Percentiles rank a stretch among this genome's conserved stretches.
phyloP scores from a whole-genome alignment of 2,113 vertebrate species.

The Prionailurus bengalensis region DNA sequence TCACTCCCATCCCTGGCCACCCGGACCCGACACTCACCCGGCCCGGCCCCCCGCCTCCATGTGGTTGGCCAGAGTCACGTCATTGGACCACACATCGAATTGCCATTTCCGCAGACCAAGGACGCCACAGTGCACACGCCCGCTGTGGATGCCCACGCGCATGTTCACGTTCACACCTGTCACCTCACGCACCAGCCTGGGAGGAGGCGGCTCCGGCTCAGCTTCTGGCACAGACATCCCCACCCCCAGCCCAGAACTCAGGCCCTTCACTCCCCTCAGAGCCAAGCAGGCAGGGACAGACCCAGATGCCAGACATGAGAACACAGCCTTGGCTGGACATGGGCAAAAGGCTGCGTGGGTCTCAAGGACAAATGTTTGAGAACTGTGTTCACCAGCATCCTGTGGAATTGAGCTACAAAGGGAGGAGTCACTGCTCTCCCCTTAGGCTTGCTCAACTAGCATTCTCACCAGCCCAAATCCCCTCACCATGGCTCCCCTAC shows the following conservation, averaged over 20 bases:
- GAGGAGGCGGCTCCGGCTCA: not conserved
- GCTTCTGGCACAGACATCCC: not conserved
- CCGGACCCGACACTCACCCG: conserved; percentile 88
- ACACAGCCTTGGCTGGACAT: not conserved
- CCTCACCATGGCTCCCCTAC: not conserved
- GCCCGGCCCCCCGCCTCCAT: conserved; percentile 98
- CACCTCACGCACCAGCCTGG: conserved; percentile 96
- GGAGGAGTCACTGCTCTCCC: not conserved
- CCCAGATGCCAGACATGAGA: not conserved
- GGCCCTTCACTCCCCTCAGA: not conserved
- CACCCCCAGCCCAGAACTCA: not conserved
- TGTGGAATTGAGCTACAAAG: not conserved
- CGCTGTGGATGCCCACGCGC: conserved; percentile 98
- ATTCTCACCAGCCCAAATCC: not conserved
- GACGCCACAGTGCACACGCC: conserved; percentile 96
- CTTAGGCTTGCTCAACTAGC: not conserved
- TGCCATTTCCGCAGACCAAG: conserved; percentile 98
- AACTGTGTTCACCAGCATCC: not conserved
- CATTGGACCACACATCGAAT: conserved; percentile 98
- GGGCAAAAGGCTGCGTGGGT: not conserved
- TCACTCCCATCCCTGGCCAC: not conserved
- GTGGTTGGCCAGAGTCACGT: conserved; percentile 97
- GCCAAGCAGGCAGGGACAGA: not conserved
- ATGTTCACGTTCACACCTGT: conserved; percentile 99
- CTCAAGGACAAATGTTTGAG: not conserved